phyloP scores from a whole-genome alignment of 2,888 invertebrate genomes.

The Caenorhabditis macrosperma region DNA sequence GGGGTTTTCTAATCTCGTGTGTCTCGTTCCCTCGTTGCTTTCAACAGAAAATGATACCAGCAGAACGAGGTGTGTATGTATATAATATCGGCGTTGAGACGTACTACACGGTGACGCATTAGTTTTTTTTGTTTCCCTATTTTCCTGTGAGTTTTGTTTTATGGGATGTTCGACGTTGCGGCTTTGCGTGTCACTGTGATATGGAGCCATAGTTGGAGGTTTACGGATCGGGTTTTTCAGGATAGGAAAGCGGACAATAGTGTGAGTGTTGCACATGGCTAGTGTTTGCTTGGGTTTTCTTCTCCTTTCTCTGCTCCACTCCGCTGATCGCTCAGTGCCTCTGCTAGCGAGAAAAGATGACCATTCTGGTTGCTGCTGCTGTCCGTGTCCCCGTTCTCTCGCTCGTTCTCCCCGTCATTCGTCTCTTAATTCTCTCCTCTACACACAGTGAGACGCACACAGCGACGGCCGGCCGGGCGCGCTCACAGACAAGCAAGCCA shows the following conservation, averaged over 20 bases:
- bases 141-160: neutral
- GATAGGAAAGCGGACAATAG: constrained; percentile 36
- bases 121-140: neutral
- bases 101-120: constrained; percentile 19
- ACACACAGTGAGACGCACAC: constrained; percentile 23
- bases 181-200: neutral
- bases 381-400: constrained; percentile 24
- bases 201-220: neutral
- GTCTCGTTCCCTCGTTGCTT: constrained; percentile 4
- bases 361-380: constrained; percentile 44
- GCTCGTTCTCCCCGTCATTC: constrained; percentile 11
- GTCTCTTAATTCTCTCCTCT: constrained; percentile 6
- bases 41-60: constrained; percentile 33
- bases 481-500: constrained; percentile 2
- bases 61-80: constrained; percentile 10
- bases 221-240: constrained; percentile 25
- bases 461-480: constrained; percentile 1
- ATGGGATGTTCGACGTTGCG: neutral
- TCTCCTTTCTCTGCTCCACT: constrained; percentile 19
- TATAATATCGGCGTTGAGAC: constrained; percentile 20
- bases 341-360: constrained; percentile 34
- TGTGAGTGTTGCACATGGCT: constrained; percentile 54
- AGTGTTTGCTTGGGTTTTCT: constrained; percentile 48
- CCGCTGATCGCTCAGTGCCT: constrained; percentile 39
- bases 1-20: constrained; percentile 53